Evolutionary conservation across 92 coral and sea anemone species (phyloP).

Genomic region (Porites lobata): DNA sequence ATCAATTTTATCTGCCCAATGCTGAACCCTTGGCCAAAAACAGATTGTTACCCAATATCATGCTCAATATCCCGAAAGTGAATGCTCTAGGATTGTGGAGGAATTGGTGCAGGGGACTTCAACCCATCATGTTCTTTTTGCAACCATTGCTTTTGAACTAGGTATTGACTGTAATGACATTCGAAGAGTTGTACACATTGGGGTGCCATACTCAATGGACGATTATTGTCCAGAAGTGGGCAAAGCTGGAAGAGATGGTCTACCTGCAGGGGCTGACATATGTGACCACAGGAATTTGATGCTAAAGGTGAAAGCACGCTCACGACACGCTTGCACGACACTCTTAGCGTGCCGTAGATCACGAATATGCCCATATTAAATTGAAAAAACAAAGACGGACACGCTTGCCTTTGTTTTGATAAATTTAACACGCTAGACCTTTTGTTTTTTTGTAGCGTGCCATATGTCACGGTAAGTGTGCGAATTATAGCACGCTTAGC

Average conservation of each 20-base stretch:
- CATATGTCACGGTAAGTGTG: too few species aligned
- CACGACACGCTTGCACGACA: too few species aligned
- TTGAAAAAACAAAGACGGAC: too few species aligned
- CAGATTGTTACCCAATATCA: conserved; percentile 76
- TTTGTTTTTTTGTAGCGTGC: too few species aligned
- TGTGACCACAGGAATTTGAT: too few species aligned
- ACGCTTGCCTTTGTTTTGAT: too few species aligned
- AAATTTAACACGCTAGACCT: too few species aligned
- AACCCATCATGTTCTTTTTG: conserved; percentile 66
- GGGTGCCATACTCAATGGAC: conserved; percentile 92
- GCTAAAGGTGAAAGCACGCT: too few species aligned
- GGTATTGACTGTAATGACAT: conserved; percentile 89
- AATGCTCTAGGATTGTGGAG: conserved; percentile 53
- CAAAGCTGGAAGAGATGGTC: conserved; percentile 91
- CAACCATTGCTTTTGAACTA: conserved; percentile 92
- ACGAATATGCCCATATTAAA: too few species aligned
- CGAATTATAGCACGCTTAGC: too few species aligned
- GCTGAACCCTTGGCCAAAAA: conserved; percentile 24
- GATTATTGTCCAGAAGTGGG: conserved; percentile 95
- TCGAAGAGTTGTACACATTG: conserved; percentile 86
- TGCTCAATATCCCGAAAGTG: conserved; percentile 74
- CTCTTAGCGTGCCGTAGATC: too few species aligned
- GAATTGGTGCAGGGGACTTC: conserved; percentile 40
- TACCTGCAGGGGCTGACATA: conserved; percentile 65
- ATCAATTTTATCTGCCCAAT: conserved; percentile 55